Percentiles rank a stretch among this genome's conserved stretches.
These are phyloP conservation scores for Scytalopus superciliaris DNA, from an alignment of 2,113 vertebrate genomes.

Conservation along the genomic window DNA sequence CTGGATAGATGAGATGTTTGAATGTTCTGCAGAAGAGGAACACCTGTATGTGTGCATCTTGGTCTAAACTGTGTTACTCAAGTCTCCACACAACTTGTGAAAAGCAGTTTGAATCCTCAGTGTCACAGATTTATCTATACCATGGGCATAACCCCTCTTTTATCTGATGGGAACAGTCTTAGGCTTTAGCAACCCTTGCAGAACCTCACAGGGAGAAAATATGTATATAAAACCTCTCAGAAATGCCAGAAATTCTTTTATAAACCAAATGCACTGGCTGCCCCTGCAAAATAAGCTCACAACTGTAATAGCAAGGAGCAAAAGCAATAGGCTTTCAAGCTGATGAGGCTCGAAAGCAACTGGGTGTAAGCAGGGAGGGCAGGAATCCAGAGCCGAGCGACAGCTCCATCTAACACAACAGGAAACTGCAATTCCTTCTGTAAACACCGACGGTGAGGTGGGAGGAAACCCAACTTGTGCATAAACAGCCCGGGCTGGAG, in stretches of 20 bases:
- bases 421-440: constrained; percentile 40
- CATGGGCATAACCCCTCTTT: background rate
- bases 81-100: background rate
- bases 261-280: background rate
- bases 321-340: background rate
- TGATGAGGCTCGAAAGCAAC: background rate
- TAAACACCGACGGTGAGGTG: constrained; percentile 41
- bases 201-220: background rate
- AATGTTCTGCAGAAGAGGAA: background rate
- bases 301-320: background rate
- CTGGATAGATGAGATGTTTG: accelerated
- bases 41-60: background rate
- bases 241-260: background rate
- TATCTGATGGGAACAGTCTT: background rate
- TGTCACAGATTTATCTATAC: background rate
- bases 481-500: constrained; percentile 44
- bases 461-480: constrained; percentile 17
- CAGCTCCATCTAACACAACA: constrained; percentile 51
- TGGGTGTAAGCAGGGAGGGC: background rate
- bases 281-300: background rate
- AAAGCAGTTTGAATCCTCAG: background rate
- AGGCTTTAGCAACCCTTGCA: background rate
- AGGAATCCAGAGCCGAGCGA: background rate
- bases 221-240: background rate
- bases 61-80: background rate